Percentiles rank a stretch among this genome's conserved stretches.
phyloP scores from a whole-genome alignment of 2,888 invertebrate genomes.

The Pollenia griseotomentosa region DNA sequence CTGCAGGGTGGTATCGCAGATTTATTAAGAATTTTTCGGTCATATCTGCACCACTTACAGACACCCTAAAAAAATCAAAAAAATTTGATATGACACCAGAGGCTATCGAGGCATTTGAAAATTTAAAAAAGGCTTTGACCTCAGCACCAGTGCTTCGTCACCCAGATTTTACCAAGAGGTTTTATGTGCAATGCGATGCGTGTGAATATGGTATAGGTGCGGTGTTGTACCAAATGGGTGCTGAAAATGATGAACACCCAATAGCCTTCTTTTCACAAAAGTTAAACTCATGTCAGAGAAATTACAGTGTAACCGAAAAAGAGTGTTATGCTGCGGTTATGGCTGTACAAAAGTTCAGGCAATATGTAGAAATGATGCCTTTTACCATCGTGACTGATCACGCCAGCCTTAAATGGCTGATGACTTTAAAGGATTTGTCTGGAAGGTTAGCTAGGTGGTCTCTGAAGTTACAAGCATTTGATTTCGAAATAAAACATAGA shows the following conservation, averaged over 20 bases:
- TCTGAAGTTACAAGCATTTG: too few species aligned
- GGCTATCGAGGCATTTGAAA: too few species aligned
- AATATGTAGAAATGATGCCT: constrained; percentile 29
- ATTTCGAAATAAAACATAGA: constrained; percentile 52
- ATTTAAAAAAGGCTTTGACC: too few species aligned
- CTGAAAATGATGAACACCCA: constrained; percentile 44
- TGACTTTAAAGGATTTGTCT: neutral
- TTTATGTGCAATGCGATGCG: too few species aligned
- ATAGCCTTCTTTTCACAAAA: constrained; percentile 68
- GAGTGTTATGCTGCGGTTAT: constrained; percentile 59
- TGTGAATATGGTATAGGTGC: neutral
- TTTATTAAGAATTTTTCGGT: too few species aligned
- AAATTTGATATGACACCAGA: too few species aligned
- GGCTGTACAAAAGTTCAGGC: constrained; percentile 37
- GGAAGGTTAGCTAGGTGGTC: too few species aligned
- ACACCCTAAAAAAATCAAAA: too few species aligned
- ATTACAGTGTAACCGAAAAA: constrained; percentile 66
- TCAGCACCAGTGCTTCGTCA: too few species aligned
- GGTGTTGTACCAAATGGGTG: constrained; percentile 24
- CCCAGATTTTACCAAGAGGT: too few species aligned
- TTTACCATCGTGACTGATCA: constrained; percentile 16
- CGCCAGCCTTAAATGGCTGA: constrained; percentile 29
- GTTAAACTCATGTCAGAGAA: constrained; percentile 60
- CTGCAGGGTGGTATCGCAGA: too few species aligned
- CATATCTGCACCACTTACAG: too few species aligned